Conservation (phyloP, 1,140 invertebrate genomes). For the Magallana gigas region DNA sequence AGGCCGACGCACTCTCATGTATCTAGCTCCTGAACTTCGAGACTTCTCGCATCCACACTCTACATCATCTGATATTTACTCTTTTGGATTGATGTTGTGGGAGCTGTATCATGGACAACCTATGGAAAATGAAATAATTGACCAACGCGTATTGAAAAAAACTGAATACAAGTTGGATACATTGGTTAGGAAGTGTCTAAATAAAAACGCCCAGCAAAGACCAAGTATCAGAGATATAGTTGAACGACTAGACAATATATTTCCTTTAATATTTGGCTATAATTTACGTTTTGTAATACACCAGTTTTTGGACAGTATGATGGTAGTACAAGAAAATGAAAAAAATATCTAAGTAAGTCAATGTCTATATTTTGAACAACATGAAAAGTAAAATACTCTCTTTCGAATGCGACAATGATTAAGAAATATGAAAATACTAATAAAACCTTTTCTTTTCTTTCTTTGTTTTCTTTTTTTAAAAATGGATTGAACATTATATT, state of each 20-base stretch:
- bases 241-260: neutral
- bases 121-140: neutral
- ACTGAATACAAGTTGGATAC: neutral
- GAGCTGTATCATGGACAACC: neutral
- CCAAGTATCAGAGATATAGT: neutral
- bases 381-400: too few species aligned
- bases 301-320: too few species aligned
- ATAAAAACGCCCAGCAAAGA: constrained; percentile 4
- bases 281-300: too few species aligned
- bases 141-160: neutral
- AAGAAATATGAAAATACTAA: too few species aligned
- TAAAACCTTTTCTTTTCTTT: too few species aligned
- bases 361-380: too few species aligned
- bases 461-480: too few species aligned
- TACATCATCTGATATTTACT: constrained; percentile 12
- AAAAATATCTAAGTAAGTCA: too few species aligned
- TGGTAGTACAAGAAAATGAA: too few species aligned
- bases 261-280: too few species aligned
- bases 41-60: neutral
- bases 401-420: too few species aligned
- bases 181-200: neutral
- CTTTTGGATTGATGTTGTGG: constrained; percentile 10
- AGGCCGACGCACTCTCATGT: neutral
- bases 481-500: too few species aligned
- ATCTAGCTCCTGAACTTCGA: constrained; percentile 37